These are phyloP conservation scores for Silurus asotus DNA, from an alignment of 2,113 vertebrate species.

Conservation along the genomic window DNA sequence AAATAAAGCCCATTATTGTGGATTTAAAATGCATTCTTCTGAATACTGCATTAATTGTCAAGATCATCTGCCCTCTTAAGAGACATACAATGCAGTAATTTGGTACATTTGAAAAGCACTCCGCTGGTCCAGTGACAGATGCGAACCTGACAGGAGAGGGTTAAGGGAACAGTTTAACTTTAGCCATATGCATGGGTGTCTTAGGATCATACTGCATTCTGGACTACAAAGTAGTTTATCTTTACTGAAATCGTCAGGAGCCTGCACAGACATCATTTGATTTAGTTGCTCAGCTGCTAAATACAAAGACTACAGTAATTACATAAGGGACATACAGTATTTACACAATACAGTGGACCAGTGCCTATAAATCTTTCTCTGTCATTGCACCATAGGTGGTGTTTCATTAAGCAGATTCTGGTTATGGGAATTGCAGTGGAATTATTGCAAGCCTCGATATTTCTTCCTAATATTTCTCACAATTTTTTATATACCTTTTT, in stretches of 20 bases:
- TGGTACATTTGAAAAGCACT: background rate
- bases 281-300: background rate
- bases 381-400: constrained; percentile 8
- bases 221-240: background rate
- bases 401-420: background rate
- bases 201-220: background rate
- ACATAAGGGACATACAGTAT: background rate
- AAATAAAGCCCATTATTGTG: background rate
- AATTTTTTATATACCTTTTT: background rate
- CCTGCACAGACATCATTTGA: background rate
- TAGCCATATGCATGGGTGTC: background rate
- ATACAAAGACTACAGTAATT: background rate
- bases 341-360: background rate
- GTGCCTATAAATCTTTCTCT: background rate
- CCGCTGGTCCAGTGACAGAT: background rate
- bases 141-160: background rate
- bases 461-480: background rate
- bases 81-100: background rate
- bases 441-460: background rate
- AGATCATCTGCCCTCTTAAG: background rate
- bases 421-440: background rate
- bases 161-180: background rate
- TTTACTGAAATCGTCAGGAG: background rate
- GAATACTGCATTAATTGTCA: constrained; percentile 4
- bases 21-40: background rate